Evolutionary conservation across 2,888 invertebrate genomes (phyloP), one percentile per base, ranked within the genome.

Genomic region (Sesia bembeciformis): DNA sequence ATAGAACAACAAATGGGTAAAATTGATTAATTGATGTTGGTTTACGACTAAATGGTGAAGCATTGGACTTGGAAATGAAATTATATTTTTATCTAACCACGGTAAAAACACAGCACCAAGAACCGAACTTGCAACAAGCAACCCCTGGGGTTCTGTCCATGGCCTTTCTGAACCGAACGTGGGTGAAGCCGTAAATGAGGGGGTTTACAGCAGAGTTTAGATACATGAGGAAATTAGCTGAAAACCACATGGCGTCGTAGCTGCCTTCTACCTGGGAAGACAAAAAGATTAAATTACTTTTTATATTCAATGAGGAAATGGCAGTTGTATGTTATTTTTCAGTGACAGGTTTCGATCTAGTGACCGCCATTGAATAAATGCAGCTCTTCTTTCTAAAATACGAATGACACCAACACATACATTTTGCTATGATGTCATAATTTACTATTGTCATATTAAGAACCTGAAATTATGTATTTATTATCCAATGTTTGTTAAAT

Each of bases 191-290:
- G 62, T 95, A 95, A 57, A 96, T 93, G 0, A 95, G 76, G 0
- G 96, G 95, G 71, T 95, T 95, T 53, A 95, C 76, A 3, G 94
- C 94, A 4, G 94, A 93, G 74, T 94, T 95, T 3, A 93, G 66
- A 62, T 93, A 93, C 75, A 95, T 93, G 3, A 95, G 79, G 65
- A 91, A 94, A 65, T 93, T 93, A 0, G 94, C 92, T 1, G 86
- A 77, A 62, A 93, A 94, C 93, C 94, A 94, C 62, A 94, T 75
- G 3, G 84, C 77, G 53, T 89, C 85, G 66, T 91, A 93, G 7
- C 81, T 78, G 5, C 91, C 91, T 3, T 91, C 81, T 0, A 91
- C 90, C 92, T 93, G 64, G 7, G n/a, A 52, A 39, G 52, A 74
- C 72, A 23, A 23, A 23, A 23, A 23, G 23, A 23, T 23, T 1